Base-by-base conservation (phyloP, 1,140 invertebrate genomes). In the Hyles vespertilio region DNA sequence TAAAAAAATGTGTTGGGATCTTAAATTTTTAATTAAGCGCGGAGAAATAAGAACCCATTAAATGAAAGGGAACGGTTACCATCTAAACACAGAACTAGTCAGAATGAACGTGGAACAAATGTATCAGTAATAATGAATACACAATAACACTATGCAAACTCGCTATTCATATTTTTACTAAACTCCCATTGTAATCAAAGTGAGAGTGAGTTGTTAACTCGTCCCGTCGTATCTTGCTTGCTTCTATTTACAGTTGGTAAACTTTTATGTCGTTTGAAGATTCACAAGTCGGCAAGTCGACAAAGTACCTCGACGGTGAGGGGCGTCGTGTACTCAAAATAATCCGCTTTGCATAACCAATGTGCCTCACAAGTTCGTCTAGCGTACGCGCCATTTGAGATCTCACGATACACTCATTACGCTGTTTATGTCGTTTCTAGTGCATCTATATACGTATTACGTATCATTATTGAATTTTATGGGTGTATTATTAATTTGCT, bases 331-430 rank as follows among this genome's bases (percentile, higher is more conserved):
- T 60, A 65, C 58, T 60, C 58, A 54, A 65, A 58, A 60, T 69
- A 69, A 69, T 63, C 65, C 65, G 55, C 69, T 70, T 70, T 67
- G 69, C 69, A 70, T 70, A 67, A 65, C 63, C 58, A 65, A 65
- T 60, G 58, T 59, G 51, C 58, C 54, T 48, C 22, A 12, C 22
- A 60, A 60, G 58, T 59, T 59, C 44, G 47, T 43, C 47, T 40
- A 40, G 36, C 46, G 32, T 46, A 7, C 36, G 10, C 54, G 40
- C 53, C 52, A 40, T 56, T 59, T 48, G 49, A 46, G 22, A 12
- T 46, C 34, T 22, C 54, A 22, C 32, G 53, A 45, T 57, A 51
- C 50, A 55, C 36, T 56, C 53, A 56, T 59, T 63, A 59, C 51
- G 32, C 3, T 56, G 22, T 48, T 34, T 56, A 32, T 48, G 47